Evolutionary conservation across 1,140 invertebrate species (phyloP), one percentile per base, ranked within the genome.

Genomic region (Drosophila nannoptera): DNA sequence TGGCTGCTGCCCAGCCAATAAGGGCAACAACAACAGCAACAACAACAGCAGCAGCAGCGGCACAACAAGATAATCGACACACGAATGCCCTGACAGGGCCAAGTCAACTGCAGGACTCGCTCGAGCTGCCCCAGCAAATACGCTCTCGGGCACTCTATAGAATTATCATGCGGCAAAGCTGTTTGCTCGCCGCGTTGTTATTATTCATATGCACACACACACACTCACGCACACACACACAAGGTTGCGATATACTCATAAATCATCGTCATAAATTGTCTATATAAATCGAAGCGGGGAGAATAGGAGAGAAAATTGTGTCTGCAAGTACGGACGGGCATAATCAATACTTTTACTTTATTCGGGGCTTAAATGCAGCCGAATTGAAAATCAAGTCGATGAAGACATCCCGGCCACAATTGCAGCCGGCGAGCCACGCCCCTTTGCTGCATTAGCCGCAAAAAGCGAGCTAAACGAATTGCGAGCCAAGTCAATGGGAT

Each of bases 301-400:
- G 22, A 22, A 22, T n/a, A n/a, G n/a, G n/a, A 22, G 22, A 58
- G 45, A 58, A 33, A 36, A 8, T 11, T 2, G 16, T 45, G 29
- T 8, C 7, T 22, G 22, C 5, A 7, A 56, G 40, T 43, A 12
- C 40, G 40, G 40, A 12, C 14, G 66, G 22, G 32, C 31, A 59
- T 36, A 65, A 64, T 75, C 69, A 83, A 81, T 74, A 67, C 46
- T 53, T 78, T 60, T 74, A 67, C 46, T 53, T 78, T 60, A 76
- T 59, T 68, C 64, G 78, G 53, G 50, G 50, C 69, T 78, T 84
- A 81, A 84, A 86, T 84, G 81, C 76, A 86, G 75, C 77, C 73
- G 64, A 86, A 84, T 86, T 86, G 81, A 84, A 84, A 86, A 84
- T 80, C 81, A 80, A 86, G 71, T 69, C 73, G 62, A 77, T 81